Base-by-base conservation (phyloP, 2,888 invertebrate species). In the Bhutanitis thaidina region DNA sequence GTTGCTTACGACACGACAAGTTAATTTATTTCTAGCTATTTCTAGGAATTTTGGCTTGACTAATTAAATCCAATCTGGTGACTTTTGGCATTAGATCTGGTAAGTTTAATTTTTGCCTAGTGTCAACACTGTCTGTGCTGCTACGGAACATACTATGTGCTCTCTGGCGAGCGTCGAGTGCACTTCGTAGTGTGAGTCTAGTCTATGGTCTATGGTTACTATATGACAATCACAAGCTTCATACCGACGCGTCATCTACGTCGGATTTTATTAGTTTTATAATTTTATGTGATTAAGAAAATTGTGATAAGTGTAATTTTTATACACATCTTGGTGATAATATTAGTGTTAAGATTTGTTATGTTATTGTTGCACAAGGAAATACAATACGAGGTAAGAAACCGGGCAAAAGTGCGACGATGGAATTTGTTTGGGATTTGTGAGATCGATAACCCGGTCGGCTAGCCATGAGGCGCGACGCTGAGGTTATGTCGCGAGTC, bases 251-350 rank as follows among this genome's bases (percentile, higher is more conserved):
- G 86, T 87, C 87, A 87, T 62, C 60, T 66, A 58, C 73, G 86
- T 84, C 80, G 80, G 73, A 72, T 77, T 81, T 83, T 87, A 82
- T 80, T 86, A 82, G 78, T 82, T 81, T 85, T 87, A 67, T 79
- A 81, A 77, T 76, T 77, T 66, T 77, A 79, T 71, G 77, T 80
- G 83, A 83, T 84, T 85, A 86, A 82, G 78, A 79, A 84, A 82
- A 83, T 85, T 89, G 88, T 89, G 88, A 89, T 89, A 89, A 78
- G 83, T 87, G 88, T 88, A 76, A 82, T 84, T 86, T 50, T 84
- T 87, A 87, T 83, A 88, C 84, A 86, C 80, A 79, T 77, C 76
- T 77, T 73, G 80, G 86, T 88, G 87, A 86, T 87, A 86, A 78
- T 75, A 81, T 68, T 89, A 88, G 85, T 80, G 72, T 71, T 87